These are phyloP conservation scores for Natator depressus DNA, from an alignment of 2,113 vertebrate species.

Conservation along the genomic window DNA sequence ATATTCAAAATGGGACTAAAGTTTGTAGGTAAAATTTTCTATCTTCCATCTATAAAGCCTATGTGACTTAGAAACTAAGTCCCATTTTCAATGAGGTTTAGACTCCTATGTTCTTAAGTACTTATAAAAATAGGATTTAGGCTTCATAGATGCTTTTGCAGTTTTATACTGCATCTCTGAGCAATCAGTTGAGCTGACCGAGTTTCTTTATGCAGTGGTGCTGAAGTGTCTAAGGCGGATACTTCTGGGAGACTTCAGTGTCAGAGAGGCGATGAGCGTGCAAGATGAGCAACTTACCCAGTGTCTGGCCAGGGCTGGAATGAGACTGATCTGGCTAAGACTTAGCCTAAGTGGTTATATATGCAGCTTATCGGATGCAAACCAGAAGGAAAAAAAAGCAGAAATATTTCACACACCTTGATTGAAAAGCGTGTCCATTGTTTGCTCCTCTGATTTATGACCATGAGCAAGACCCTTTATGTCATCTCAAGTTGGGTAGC, in stretches of 20 bases:
- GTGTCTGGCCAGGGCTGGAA: no score
- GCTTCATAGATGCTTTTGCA: not conserved
- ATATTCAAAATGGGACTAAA: not conserved
- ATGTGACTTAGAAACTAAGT: not conserved
- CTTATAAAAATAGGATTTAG: not conserved
- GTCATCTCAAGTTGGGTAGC: no score
- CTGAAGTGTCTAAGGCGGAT: not conserved
- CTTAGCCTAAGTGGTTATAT: not conserved
- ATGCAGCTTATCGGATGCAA: no score
- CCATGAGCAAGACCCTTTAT: no score
- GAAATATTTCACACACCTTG: no score
- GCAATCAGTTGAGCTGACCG: not conserved
- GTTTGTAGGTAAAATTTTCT: not conserved
- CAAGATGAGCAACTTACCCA: not conserved
- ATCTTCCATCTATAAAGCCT: not conserved
- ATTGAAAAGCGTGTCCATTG: no score
- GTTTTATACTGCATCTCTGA: not conserved
- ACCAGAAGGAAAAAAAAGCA: no score
- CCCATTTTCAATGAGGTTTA: not conserved
- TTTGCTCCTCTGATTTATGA: no score
- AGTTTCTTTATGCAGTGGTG: no score
- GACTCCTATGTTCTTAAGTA: not conserved
- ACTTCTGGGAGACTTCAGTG: not conserved
- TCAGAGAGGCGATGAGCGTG: not conserved
- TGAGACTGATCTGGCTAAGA: not conserved